Evolutionary conservation across 2,888 invertebrate species (phyloP).

Genomic region (Meghimatium bilineatum): DNA sequence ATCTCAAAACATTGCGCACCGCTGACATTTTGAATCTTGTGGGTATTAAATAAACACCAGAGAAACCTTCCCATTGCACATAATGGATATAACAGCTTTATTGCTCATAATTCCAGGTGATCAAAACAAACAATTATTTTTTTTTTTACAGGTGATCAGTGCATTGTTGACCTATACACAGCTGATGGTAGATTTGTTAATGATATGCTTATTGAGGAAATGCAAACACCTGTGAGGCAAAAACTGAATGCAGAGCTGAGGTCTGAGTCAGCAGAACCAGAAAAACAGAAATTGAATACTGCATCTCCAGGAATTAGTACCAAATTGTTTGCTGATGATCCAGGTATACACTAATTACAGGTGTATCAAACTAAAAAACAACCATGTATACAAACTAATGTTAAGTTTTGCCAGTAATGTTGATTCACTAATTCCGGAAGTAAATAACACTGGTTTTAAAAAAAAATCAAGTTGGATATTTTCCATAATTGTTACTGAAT

Average conservation of each 20-base stretch:
- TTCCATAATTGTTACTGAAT: too few relatives aligned
- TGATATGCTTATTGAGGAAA: slow-evolving; percentile 19
- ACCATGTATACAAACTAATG: not conserved
- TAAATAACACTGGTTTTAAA: too few relatives aligned
- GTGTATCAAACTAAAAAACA: not conserved
- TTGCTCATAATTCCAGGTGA: too few relatives aligned
- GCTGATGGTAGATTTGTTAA: slow-evolving; percentile 21
- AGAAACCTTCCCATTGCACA: too few relatives aligned
- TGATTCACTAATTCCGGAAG: too few relatives aligned
- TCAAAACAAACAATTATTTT: too few relatives aligned
- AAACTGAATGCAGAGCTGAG: not conserved
- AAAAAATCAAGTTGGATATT: too few relatives aligned
- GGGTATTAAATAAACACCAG: too few relatives aligned
- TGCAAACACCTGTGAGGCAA: not conserved
- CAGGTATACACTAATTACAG: not conserved
- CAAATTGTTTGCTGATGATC: slow-evolving; percentile 39
- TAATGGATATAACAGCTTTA: too few relatives aligned
- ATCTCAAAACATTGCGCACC: too few relatives aligned
- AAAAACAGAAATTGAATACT: not conserved
- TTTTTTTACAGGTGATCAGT: slow-evolving; percentile 23
- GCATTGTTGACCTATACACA: slow-evolving; percentile 21
- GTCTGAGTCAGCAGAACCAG: not conserved
- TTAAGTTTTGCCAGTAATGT: too few relatives aligned
- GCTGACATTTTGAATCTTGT: too few relatives aligned
- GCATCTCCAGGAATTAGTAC: not conserved